Percentiles rank a stretch among this genome's conserved stretches.
phyloP scores from a whole-genome alignment of 2,797 vertebrate species.

The Alectoris magna region DNA sequence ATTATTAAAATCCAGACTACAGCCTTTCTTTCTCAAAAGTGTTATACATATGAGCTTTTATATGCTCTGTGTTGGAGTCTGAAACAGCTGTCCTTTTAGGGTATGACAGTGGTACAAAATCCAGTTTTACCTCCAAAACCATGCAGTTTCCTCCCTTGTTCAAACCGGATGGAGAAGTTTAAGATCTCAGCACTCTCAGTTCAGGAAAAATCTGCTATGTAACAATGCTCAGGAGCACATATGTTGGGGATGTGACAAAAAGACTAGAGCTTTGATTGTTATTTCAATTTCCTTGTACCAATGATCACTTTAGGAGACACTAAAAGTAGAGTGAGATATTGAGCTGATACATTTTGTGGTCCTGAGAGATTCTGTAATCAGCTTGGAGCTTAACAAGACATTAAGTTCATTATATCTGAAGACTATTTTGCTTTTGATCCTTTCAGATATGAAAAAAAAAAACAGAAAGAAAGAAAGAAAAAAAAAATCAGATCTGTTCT shows the following conservation, averaged over 20 bases:
- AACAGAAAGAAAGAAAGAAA: not conserved
- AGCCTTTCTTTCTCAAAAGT: not conserved
- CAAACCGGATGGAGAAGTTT: not conserved
- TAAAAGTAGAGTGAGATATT: not conserved
- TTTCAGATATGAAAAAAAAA: not conserved
- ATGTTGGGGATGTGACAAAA: not conserved
- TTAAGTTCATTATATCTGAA: not conserved
- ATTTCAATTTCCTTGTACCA: not conserved
- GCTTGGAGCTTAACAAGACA: not conserved
- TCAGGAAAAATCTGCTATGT: not conserved
- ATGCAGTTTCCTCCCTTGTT: not conserved
- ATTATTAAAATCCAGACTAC: not conserved
- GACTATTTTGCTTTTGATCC: not conserved
- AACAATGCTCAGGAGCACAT: fast-evolving
- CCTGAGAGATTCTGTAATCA: not conserved
- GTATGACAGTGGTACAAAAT: not conserved
- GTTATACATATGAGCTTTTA: fast-evolving
- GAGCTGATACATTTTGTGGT: not conserved
- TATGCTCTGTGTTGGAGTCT: not conserved
- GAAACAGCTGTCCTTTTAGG: not conserved
- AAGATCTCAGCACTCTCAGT: not conserved
- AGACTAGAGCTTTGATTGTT: not conserved
- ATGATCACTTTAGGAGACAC: not conserved
- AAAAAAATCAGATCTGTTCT: fast-evolving
- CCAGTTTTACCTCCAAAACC: not conserved